Evolutionary conservation across 2,888 invertebrate genomes (phyloP), one percentile per base, ranked within the genome.

Genomic region (Pyralis farinalis): DNA sequence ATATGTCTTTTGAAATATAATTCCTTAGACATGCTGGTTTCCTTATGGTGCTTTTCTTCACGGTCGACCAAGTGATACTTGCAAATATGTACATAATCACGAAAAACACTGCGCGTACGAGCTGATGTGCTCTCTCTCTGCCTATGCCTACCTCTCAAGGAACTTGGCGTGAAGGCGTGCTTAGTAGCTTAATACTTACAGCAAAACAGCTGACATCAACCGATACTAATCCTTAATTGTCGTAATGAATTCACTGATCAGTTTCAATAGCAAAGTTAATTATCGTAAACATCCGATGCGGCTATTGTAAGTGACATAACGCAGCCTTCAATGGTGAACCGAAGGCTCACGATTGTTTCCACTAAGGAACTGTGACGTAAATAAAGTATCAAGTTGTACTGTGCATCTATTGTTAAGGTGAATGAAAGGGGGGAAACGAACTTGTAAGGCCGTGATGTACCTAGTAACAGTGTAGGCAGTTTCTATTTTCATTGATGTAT

Each of bases 261-360:
- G 16, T 29, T 20, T 29, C 12, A 30, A 37, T 10, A 8, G 5
- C 7, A 3, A n/a, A 20, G 11, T n/a, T 29, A 29, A 29, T 9
- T 21, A 20, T 8, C 20, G 29, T 37, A 8, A 25, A 28, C 36
- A 20, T 30, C 36, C 36, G 36, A 37, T 21, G 29, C n/a, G 8
- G 25, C 36, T 29, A 29, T 28, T 37, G 28, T 29, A 12, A 5
- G 35, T 37, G 29, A 30, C 36, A 37, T 37, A 37, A 37, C 7
- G 25, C 7, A 25, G 25, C 25, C 25, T 25, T 25, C 25, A 16
- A 16, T 16, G 16, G 16, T 4, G 2, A 7, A 7, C n/a, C 25
- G 25, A 25, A 25, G 25, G 25, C 25, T 25, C 16, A 7, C 7
- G 25, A 25, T 25, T 25, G 25, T 25, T 25, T 8, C 7, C 8